Evolutionary conservation across 1,140 invertebrate species (phyloP), one percentile per base, ranked within the genome.

Genomic region (Babylonia areolata): DNA sequence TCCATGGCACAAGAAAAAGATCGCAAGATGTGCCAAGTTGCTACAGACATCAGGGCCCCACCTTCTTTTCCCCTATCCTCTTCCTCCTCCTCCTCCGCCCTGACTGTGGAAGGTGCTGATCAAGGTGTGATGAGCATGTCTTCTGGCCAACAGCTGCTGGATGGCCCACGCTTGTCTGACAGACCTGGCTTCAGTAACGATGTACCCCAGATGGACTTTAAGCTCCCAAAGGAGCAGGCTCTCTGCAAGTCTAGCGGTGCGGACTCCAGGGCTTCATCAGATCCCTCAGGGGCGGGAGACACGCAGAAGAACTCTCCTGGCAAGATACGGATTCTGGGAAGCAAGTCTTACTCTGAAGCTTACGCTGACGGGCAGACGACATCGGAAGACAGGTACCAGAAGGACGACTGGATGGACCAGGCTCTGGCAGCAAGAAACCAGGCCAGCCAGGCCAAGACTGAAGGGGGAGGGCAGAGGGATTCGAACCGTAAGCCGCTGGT

Each of bases 261-360:
- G 5, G 75, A 77, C 3, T 11, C 12, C 35, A 77, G 75, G 28
- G 12, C 75, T 2, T 77, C 5, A 2, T 35, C 35, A 40, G 75
- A 77, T 15, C 37, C 23, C 35, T 5, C 37, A 28, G 75, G 75
- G 1, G 37, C 9, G 37, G 69, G 37, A 31, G 23, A 40, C 39
- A 1, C 37, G 6, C n/a, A n/a, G 20, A 84, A 75, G 40, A 71
- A 71, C 39, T 42, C 58, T 2, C 39, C 39, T 12, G 51, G 69
- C 58, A 84, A 84, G n/a, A 84, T 84, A 64, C 35, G 82, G 40
- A 84, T 84, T 35, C 37, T 84, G 64, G 64, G 82, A 1, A 84
- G 82, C 64, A 84, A 84, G 40, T 40, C 82, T 31, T 84, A 84
- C 64, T 69, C 64, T 3, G 82, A 73, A 35, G 82, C 35, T 2